phyloP scores from a whole-genome alignment of 1,140 invertebrate species.

The Nasonia longicornis region DNA sequence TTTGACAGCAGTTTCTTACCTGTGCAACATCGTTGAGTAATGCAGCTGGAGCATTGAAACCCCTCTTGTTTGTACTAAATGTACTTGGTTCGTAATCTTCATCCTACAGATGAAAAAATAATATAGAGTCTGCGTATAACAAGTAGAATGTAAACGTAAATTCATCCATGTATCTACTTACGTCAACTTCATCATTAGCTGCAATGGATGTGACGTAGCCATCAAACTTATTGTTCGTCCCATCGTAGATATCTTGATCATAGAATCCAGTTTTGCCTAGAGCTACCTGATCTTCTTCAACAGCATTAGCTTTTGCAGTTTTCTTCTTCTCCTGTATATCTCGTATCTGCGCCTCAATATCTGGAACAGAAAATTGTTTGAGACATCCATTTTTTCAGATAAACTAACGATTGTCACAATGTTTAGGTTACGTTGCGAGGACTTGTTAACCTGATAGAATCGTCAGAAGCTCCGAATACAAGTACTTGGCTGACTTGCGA shows the following conservation, averaged over 20 bases:
- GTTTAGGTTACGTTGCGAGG: no score
- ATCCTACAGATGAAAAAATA: constrained; percentile 72
- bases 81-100: constrained; percentile 84
- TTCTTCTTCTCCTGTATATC: constrained; percentile 92
- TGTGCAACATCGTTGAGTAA: constrained; percentile 91
- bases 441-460: no score
- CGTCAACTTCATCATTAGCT: constrained; percentile 90
- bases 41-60: constrained; percentile 88
- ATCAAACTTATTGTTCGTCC: constrained; percentile 85
- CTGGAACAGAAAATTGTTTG: constrained; percentile 70
- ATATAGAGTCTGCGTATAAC: not conserved
- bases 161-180: constrained; percentile 61
- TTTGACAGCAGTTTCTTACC: constrained; percentile 65
- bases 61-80: constrained; percentile 77
- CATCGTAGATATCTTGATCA: constrained; percentile 95
- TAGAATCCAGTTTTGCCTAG: constrained; percentile 90
- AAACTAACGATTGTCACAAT: not conserved
- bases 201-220: constrained; percentile 97
- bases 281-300: constrained; percentile 83
- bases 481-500: no score
- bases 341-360: constrained; percentile 93
- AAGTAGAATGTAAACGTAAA: constrained; percentile 1
- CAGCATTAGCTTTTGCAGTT: constrained; percentile 73
- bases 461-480: no score
- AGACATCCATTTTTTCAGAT: not conserved